These are phyloP conservation scores for Drosophila paracracens DNA, from an alignment of 2,888 invertebrate genomes.

Conservation along the genomic window DNA sequence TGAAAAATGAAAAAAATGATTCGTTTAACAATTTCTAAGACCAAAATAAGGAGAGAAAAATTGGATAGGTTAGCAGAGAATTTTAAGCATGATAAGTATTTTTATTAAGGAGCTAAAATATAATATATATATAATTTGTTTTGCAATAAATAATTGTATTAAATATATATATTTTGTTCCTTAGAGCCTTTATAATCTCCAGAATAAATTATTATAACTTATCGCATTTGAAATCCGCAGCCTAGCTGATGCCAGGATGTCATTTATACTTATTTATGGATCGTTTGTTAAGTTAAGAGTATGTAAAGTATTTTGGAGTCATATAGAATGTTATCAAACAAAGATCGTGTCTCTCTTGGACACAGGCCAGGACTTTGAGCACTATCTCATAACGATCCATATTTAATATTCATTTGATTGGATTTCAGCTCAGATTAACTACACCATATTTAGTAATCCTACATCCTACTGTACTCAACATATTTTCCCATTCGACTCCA, in stretches of 20 bases:
- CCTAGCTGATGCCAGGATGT: not conserved
- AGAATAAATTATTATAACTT: not conserved
- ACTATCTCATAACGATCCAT: not conserved
- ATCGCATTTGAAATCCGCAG: not conserved
- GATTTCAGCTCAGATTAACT: not conserved
- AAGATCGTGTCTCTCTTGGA: not conserved
- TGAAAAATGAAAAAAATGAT: not conserved
- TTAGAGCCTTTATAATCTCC: not conserved
- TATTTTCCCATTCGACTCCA: not conserved
- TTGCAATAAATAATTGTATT: too few relatives aligned
- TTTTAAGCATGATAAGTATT: accelerated
- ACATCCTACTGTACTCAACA: not conserved
- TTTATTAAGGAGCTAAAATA: not conserved
- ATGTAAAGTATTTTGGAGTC: not conserved
- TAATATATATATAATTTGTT: not conserved
- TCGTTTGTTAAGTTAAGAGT: not conserved
- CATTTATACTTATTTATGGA: not conserved
- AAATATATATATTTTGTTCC: not conserved
- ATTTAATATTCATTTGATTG: not conserved
- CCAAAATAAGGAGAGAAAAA: not conserved
- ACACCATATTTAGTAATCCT: not conserved
- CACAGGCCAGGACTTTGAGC: not conserved
- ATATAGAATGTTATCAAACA: not conserved
- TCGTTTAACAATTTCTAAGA: not conserved
- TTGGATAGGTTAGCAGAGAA: not conserved